A percentile compares a stretch with the other conserved stretches of the same genome.
Conservation (phyloP, 2,113 vertebrate genomes). For the Rhinolophus sinicus region DNA sequence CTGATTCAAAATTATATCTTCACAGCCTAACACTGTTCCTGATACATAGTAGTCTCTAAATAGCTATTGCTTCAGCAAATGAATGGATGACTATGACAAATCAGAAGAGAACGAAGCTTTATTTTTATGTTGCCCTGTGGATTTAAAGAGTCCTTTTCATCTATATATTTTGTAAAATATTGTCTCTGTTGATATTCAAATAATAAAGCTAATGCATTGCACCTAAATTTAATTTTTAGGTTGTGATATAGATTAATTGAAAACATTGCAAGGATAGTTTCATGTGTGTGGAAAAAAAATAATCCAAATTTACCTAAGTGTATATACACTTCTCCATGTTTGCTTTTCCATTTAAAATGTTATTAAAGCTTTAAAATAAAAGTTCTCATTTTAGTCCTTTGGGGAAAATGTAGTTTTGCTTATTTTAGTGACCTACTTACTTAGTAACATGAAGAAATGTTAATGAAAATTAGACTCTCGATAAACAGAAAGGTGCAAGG, state of each 20-base stretch:
- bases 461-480: constrained; percentile 17
- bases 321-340: neutral
- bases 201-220: neutral
- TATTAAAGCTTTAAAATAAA: constrained; percentile 22
- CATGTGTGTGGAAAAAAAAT: neutral
- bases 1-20: neutral
- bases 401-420: neutral
- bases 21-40: neutral
- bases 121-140: neutral
- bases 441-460: neutral
- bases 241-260: neutral
- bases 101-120: constrained; percentile 10
- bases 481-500: neutral
- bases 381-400: neutral
- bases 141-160: neutral
- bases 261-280: neutral
- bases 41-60: neutral
- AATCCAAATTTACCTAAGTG: neutral
- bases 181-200: neutral
- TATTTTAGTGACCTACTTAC: constrained; percentile 48
- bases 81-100: neutral
- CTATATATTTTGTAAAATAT: neutral
- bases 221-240: neutral
- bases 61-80: neutral
- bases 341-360: constrained; percentile 25